These are phyloP conservation scores for Nomia melanderi DNA, from an alignment of 1,140 invertebrate species.

Conservation along the genomic window DNA sequence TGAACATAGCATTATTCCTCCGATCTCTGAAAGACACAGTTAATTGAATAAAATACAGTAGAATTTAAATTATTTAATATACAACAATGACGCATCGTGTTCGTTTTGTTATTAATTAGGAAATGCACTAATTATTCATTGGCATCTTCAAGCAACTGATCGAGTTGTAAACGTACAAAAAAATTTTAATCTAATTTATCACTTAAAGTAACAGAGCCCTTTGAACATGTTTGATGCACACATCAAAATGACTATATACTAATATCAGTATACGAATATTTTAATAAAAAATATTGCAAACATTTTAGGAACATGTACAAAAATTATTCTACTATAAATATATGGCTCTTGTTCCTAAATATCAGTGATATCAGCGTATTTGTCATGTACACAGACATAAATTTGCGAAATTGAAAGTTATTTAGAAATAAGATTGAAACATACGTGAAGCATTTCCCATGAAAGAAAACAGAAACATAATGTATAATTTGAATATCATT, in stretches of 20 bases:
- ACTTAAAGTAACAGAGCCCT: slow-evolving; percentile 48
- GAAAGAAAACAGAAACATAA: slow-evolving; percentile 18
- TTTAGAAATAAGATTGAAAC: slow-evolving; percentile 1
- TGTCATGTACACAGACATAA: slow-evolving; percentile 1
- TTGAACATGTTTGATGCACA: slow-evolving; percentile 23
- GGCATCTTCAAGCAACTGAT: slow-evolving; percentile 21
- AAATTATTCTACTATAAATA: slow-evolving; percentile 48
- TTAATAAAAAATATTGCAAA: slow-evolving; percentile 44
- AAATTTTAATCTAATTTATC: slow-evolving; percentile 23
- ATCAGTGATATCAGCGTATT: neutral
- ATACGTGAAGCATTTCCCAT: neutral
- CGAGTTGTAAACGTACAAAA: slow-evolving; percentile 2
- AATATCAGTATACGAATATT: slow-evolving; percentile 36
- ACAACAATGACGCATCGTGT: slow-evolving; percentile 6
- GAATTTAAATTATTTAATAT: slow-evolving; percentile 17
- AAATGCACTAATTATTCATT: slow-evolving; percentile 31
- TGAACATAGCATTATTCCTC: slow-evolving; percentile 6
- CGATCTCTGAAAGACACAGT: neutral
- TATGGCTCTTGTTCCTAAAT: slow-evolving; percentile 28
- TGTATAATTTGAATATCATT: slow-evolving; percentile 20
- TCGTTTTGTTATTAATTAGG: slow-evolving; percentile 19
- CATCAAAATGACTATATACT: slow-evolving; percentile 23
- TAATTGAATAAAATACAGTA: neutral
- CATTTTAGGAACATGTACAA: slow-evolving; percentile 44
- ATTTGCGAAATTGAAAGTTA: slow-evolving; percentile 7